phyloP scores from a whole-genome alignment of 1,140 invertebrate genomes.

The Laupala kohalensis region DNA sequence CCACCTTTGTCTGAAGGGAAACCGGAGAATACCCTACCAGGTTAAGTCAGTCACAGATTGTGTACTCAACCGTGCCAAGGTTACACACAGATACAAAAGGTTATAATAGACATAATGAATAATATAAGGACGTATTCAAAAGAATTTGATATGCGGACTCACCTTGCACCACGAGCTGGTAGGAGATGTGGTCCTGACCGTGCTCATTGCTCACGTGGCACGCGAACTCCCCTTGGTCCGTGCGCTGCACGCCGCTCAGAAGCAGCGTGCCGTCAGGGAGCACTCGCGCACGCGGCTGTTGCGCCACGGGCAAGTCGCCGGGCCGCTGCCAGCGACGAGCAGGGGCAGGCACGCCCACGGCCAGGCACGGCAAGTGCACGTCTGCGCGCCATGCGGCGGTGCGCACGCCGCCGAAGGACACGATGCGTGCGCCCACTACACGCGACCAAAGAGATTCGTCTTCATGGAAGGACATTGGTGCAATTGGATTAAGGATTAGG shows the following conservation, averaged over 20 bases:
- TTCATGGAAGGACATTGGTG: no score
- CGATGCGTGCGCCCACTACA: conserved; percentile 26
- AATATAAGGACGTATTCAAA: no score
- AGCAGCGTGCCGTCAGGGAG: conserved; percentile 16
- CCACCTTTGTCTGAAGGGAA: no score
- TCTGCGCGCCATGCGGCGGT: conserved; percentile 22
- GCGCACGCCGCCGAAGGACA: conserved; percentile 23
- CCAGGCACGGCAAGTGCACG: conserved; percentile 28
- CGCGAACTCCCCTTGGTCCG: conserved; percentile 28
- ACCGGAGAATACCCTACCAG: no score
- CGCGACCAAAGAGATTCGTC: no score
- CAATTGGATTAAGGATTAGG: no score
- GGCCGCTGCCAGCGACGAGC: conserved; percentile 25
- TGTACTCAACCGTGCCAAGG: no score
- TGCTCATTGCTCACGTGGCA: conserved; percentile 26
- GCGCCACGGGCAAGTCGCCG: conserved; percentile 2
- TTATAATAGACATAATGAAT: no score
- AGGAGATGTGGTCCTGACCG: conserved; percentile 33
- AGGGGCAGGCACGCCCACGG: conserved; percentile 29
- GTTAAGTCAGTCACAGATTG: no score
- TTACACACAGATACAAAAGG: no score
- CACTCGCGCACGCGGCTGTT: conserved; percentile 13
- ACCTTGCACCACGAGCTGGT: conserved; percentile 39
- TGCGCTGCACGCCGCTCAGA: conserved; percentile 18
- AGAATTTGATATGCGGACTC: no score